Conservation (phyloP, 2,888 invertebrate species). For the Metalampra italica region DNA sequence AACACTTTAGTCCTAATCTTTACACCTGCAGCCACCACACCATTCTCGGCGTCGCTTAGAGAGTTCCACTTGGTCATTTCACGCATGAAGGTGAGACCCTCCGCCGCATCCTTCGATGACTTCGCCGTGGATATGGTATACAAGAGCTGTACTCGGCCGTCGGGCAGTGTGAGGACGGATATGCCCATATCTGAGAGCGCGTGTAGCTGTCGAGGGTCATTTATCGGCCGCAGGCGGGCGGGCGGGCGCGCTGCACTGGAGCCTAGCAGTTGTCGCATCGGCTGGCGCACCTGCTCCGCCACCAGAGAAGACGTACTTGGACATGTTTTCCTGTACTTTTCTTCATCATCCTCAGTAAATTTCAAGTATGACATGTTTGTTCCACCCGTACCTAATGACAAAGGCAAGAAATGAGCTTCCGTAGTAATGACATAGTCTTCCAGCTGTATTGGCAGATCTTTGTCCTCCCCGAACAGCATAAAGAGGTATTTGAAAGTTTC, state of each 20-base stretch:
- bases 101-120: constrained; percentile 91
- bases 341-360: constrained; percentile 67
- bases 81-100: constrained; percentile 96
- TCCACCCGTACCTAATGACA: constrained; percentile 85
- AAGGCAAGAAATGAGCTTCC: constrained; percentile 96
- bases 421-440: constrained; percentile 94
- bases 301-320: constrained; percentile 91
- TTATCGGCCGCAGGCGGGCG: constrained; percentile 87
- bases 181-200: constrained; percentile 97
- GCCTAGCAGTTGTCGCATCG: constrained; percentile 91
- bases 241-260: constrained; percentile 80
- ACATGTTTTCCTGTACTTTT: constrained; percentile 80
- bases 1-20: constrained; percentile 40
- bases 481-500: constrained; percentile 99
- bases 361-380: constrained; percentile 69
- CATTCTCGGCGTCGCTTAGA: constrained; percentile 79
- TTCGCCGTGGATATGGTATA: constrained; percentile 93
- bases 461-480: constrained; percentile 92
- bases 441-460: constrained; percentile 88
- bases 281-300: constrained; percentile 90
- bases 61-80: constrained; percentile 96
- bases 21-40: constrained; percentile 55
- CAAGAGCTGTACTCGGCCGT: constrained; percentile 94
- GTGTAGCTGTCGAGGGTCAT: constrained; percentile 92
- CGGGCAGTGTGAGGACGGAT: constrained; percentile 90